Base-by-base conservation (phyloP, 2,797 vertebrate genomes). In the Microhierax caerulescens region DNA sequence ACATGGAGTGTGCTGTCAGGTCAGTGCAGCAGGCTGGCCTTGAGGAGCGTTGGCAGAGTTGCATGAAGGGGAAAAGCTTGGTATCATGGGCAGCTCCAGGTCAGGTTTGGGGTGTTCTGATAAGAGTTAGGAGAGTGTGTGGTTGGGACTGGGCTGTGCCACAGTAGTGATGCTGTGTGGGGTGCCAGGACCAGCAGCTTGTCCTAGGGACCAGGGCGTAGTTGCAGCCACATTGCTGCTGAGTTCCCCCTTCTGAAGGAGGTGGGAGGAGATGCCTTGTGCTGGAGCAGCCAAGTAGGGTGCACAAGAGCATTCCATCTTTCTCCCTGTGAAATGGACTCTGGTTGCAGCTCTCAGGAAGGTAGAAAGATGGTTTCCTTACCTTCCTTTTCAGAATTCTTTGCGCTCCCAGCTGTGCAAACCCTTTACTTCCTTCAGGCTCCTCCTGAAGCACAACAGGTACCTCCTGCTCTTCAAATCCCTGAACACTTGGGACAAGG, bases 1-100 rank as follows among this genome's bases (percentile, higher is more conserved):
- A 0, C 0, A 0, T 43, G 72, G 63, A 39, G 23, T 0, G 1
- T 45, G 51, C 47, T 48, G 60, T 47, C 1, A 2, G 36, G 59
- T 79, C 34, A 16, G 54, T 54, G 53, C 57, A 21, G 48, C 53
- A 37, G 59, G 24, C 37, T 76, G 69, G 56, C 82, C 43, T 70
- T 53, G 67, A 75, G 85, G 47, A 79, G 54, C 64, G 14, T 36
- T 30, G 48, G 50, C 50, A 27, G 39, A 70, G 21, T 70, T 67
- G 37, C 0, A 0, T 59, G 51, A 41, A 48, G 21, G 13, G 30
- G 39, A 8, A 19, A 36, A n/a, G 37, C 22, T 41, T 78, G 67
- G 48, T 16, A 7, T 6, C 2, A 9, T 32, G n/a, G 22, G 24
- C 36, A 27, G 54, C 27, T 87, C 45, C 4, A 5, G 27, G 32